phyloP scores from a whole-genome alignment of 2,113 vertebrate genomes.

The Sclerurus mexicanus region DNA sequence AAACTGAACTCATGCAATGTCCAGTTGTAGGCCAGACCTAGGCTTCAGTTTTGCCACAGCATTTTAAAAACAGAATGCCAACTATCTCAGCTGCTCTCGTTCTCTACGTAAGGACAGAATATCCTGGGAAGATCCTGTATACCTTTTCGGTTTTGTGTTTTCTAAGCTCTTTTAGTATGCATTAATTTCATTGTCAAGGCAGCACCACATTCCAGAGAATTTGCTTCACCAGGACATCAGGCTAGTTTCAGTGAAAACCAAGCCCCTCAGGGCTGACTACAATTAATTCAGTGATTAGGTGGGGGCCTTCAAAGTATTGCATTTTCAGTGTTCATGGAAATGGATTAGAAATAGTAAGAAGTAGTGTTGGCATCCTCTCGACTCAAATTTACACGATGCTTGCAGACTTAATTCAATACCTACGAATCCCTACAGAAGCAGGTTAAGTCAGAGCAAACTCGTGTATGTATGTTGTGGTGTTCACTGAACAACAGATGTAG shows the following conservation, averaged over 20 bases:
- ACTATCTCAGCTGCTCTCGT: background rate
- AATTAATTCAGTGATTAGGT: background rate
- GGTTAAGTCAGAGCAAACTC: background rate
- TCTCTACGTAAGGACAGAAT: background rate
- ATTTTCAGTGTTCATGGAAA: background rate
- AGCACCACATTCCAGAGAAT: background rate
- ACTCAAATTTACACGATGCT: background rate
- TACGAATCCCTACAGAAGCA: background rate
- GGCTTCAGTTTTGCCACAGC: background rate
- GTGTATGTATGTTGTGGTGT: background rate
- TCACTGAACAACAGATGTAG: background rate
- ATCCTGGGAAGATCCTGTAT: background rate
- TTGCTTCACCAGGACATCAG: background rate
- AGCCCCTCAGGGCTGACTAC: background rate
- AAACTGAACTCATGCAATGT: background rate
- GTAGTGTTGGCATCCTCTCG: background rate
- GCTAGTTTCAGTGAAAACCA: background rate
- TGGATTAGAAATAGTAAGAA: background rate
- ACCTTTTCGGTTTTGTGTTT: background rate
- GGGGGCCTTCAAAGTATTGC: background rate
- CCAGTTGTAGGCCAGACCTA: background rate
- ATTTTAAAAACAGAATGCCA: background rate
- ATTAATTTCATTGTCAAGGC: background rate
- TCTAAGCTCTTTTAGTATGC: background rate
- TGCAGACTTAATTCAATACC: background rate